Percentiles rank a stretch among this genome's conserved stretches.
phyloP scores from a whole-genome alignment of 2,888 invertebrate species.

The Mesorhabditis belari region DNA sequence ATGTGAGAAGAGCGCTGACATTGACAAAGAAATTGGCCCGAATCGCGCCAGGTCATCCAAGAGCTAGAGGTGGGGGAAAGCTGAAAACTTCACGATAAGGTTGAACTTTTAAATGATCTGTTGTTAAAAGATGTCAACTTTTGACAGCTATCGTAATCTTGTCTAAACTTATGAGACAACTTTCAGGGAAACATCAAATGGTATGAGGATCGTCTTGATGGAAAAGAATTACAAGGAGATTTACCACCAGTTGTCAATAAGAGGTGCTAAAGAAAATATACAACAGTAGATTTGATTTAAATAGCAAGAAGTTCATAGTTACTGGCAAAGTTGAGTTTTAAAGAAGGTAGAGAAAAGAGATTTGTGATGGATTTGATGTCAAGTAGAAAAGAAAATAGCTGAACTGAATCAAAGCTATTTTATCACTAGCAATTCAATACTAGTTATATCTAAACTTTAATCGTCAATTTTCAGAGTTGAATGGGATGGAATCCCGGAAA shows the following conservation, averaged over 20 bases:
- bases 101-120: neutral
- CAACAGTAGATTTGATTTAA: no score
- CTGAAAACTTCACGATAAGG: neutral
- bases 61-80: conserved; percentile 70
- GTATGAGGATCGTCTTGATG: conserved; percentile 72
- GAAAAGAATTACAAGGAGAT: conserved; percentile 51
- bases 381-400: no score
- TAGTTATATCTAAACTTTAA: no score
- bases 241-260: conserved; percentile 47
- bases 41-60: conserved; percentile 66
- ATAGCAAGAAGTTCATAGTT: no score
- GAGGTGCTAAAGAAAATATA: conserved; percentile 21
- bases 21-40: conserved; percentile 80
- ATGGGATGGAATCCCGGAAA: conserved; percentile 54
- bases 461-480: conserved; percentile 45
- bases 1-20: conserved; percentile 73
- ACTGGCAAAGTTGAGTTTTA: no score
- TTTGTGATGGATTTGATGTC: no score
- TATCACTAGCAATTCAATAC: no score
- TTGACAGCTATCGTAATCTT: no score
- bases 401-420: no score
- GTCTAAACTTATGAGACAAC: no score
- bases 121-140: no score
- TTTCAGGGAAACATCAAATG: conserved; percentile 74
- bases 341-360: no score